Evolutionary conservation across 2,888 invertebrate genomes (phyloP), one percentile per base, ranked within the genome.

Genomic region (Macrophya alboannulata): DNA sequence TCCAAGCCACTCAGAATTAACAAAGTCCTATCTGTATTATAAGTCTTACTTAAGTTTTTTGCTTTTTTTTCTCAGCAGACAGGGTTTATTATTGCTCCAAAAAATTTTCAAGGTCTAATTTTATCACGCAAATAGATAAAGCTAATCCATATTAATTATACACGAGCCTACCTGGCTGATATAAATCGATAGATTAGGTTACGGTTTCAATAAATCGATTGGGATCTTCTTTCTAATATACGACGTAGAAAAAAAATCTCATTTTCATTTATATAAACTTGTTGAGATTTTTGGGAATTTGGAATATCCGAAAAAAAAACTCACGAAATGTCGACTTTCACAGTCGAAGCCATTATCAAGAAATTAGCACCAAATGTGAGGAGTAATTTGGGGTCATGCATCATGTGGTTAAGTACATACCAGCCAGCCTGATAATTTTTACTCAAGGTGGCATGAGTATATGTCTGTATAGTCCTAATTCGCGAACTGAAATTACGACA

Each of bases 391-490:
- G 48, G 10, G 8, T 37, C 77, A 55, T 51, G 21, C n/a, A 74
- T 74, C 31, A 45, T 45, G 10, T 43, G 9, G n/a, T 17, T 74
- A 74, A 68, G 37, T 25, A 37, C 37, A 37, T 37, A 68, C 68
- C 37, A 68, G 37, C 15, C n/a, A 43, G 43, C 43, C 45, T 43
- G 74, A 25, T 74, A 43, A 74, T 74, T 21, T 74, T 45, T 74
- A 45, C 40, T 74, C 74, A 74, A 37, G 31, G 31, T 51, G 43
- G 25, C 21, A 43, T n/a, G 55, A 43, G n/a, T n/a, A 55, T 55
- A n/a, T n/a, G n/a, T n/a, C n/a, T n/a, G n/a, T n/a, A n/a, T 55
- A n/a, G 55, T 77, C 31, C 59, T 62, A 59, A 62, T 81, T 81
- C 31, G 81, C n/a, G 15, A 15, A 21, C 5, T 43, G 40, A 8